Conservation (phyloP, 2,888 invertebrate genomes). For the Piscicola geometra region DNA sequence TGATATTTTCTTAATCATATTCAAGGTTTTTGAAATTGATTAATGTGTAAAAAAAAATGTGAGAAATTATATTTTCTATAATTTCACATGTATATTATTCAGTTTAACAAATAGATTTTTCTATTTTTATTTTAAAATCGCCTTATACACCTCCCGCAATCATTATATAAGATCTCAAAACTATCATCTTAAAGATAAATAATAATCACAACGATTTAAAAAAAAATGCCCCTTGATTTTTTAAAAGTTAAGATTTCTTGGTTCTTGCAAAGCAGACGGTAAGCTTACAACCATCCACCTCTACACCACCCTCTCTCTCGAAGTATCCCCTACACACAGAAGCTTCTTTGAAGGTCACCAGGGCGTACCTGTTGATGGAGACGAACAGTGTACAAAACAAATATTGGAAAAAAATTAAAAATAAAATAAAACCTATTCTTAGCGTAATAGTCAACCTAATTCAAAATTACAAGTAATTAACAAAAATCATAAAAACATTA, state of each 20-base stretch:
- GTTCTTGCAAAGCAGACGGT: background rate
- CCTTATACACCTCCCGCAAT: too few relatives aligned
- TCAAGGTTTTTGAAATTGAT: too few relatives aligned
- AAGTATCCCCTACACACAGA: background rate
- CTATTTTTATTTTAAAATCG: too few relatives aligned
- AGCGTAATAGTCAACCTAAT: background rate
- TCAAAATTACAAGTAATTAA: background rate
- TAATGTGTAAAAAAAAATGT: too few relatives aligned
- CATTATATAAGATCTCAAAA: too few relatives aligned
- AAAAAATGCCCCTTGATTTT: too few relatives aligned
- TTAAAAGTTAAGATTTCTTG: background rate
- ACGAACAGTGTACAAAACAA: background rate
- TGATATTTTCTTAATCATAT: too few relatives aligned
- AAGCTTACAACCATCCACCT: background rate
- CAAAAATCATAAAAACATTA: background rate
- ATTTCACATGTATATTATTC: too few relatives aligned
- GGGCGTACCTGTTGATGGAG: slow-evolving; percentile 4
- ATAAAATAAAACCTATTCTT: background rate
- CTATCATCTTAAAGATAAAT: too few relatives aligned
- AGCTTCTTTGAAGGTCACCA: slow-evolving; percentile 14
- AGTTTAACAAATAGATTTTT: too few relatives aligned
- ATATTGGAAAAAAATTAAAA: background rate
- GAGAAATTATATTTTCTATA: too few relatives aligned
- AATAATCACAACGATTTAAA: too few relatives aligned
- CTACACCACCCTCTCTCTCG: background rate